phyloP scores from a whole-genome alignment of 2,113 vertebrate genomes.

The Recurvirostra avosetta region DNA sequence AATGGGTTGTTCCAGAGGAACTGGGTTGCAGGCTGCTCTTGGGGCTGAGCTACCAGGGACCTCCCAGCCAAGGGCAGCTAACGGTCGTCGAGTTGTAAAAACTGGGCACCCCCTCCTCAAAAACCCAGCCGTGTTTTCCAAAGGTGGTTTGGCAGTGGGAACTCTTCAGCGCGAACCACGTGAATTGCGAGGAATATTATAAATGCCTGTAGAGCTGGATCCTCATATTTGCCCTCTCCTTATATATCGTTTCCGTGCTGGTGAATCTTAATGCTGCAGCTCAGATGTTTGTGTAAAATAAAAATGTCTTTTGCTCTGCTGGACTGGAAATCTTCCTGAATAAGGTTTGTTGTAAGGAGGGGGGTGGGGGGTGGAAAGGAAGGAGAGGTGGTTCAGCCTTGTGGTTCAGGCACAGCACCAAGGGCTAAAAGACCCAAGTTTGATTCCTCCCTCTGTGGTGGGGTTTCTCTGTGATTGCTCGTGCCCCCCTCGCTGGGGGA shows the following conservation, averaged over 20 bases:
- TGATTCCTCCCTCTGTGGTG: neutral
- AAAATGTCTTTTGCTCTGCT: neutral
- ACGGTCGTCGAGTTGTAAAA: neutral
- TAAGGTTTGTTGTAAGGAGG: neutral
- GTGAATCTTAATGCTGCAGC: neutral
- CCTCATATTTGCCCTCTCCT: neutral
- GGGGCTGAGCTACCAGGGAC: neutral
- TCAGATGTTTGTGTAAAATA: neutral
- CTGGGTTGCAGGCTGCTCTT: neutral
- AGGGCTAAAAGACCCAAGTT: neutral
- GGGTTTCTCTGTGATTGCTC: neutral
- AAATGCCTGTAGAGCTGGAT: no score
- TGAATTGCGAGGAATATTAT: neutral
- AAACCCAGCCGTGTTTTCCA: neutral
- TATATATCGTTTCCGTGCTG: rapidly evolving
- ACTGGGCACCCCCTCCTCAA: neutral
- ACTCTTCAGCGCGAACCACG: neutral
- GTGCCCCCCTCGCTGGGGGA: neutral
- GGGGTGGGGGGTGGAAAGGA: rapidly evolving
- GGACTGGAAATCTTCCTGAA: neutral
- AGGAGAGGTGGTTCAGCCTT: neutral
- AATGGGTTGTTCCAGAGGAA: neutral
- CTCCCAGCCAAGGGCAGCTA: neutral
- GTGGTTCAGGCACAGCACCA: neutral
- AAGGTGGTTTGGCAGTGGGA: neutral